Evolutionary conservation across 2,888 invertebrate genomes (phyloP), one percentile per base, ranked within the genome.

Genomic region (Pristionchus entomophagus): DNA sequence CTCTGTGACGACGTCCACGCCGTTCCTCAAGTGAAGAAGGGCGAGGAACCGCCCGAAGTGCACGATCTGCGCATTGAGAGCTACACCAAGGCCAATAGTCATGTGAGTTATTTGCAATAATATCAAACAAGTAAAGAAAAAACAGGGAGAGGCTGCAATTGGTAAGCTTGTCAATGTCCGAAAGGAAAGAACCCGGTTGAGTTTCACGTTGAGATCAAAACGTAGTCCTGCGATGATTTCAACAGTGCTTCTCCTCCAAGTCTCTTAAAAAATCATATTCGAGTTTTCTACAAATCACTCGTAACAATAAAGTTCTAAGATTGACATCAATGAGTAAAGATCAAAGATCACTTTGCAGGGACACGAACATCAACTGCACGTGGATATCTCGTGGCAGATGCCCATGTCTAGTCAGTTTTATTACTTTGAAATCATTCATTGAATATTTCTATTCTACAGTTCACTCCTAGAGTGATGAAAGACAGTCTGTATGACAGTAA

Each of bases 311-410:
- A n/a, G n/a, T n/a, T n/a, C n/a, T n/a, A n/a, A n/a, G n/a, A n/a
- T n/a, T n/a, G n/a, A n/a, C n/a, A n/a, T n/a, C n/a, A 45, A 45
- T 45, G 45, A 6, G 45, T 10, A 10, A 35, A 2, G 56, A 59
- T 59, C 56, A 59, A 59, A 59, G 65, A 65, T 38, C 65, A 65
- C 1, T 29, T 22, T 82, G 2, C 77, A 81, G 86, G 87, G 86
- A 81, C 87, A 86, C 77, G 87, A 88, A 49, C 90, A 93, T 86
- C 89, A 89, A 53, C 87, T 93, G n/a, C 88, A 90, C 78, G 93
- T 93, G 73, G 93, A 91, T 86, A 90, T 93, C 49, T 93, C 93
- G 12, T 93, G 92, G 92, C 93, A 93, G 87, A 91, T 91, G 87
- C 92, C 92, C 6, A 91, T 91, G 17, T 89, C 88, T 77, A 92